A percentile compares a stretch with the other conserved stretches of the same genome.
phyloP scores from a whole-genome alignment of 2,797 vertebrate species.

The Micromesistius poutassou region DNA sequence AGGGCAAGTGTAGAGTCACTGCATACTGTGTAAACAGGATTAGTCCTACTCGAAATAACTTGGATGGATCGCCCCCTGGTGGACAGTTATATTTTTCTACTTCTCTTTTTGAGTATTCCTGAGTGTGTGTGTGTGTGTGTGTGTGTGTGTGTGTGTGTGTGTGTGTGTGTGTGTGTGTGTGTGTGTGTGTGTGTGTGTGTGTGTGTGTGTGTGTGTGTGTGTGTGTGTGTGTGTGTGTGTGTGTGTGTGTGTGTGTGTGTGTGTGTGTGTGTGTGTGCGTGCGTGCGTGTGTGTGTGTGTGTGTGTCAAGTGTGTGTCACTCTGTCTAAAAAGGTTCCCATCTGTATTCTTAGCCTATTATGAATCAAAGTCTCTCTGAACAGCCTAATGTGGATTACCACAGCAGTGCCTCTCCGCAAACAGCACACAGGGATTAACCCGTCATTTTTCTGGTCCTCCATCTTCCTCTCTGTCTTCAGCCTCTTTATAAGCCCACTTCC shows the following conservation, averaged over 20 bases:
- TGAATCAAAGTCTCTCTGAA: constrained; percentile 44
- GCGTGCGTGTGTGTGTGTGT: no score
- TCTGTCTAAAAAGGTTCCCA: constrained; percentile 23
- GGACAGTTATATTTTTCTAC: constrained; percentile 24
- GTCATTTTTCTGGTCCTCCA: constrained; percentile 30
- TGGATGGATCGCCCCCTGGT: constrained; percentile 54
- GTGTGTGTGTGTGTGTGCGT: neutral
- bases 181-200: neutral
- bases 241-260: no score
- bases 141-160: neutral
- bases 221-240: neutral
- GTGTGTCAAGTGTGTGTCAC: neutral
- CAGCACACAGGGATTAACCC: constrained; percentile 45
- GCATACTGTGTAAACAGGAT: neutral
- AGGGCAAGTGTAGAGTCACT: neutral
- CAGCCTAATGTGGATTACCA: constrained; percentile 57
- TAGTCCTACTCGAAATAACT: constrained; percentile 14
- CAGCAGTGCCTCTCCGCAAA: constrained; percentile 12
- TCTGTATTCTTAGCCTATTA: constrained; percentile 43
- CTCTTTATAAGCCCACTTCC: neutral
- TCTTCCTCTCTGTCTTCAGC: neutral
- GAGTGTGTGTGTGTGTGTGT: no score
- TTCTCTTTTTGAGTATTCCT: neutral
- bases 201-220: no score
- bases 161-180: no score